Evolutionary conservation across 2,113 vertebrate genomes (phyloP).

Genomic region (Diphyllodes magnificus): DNA sequence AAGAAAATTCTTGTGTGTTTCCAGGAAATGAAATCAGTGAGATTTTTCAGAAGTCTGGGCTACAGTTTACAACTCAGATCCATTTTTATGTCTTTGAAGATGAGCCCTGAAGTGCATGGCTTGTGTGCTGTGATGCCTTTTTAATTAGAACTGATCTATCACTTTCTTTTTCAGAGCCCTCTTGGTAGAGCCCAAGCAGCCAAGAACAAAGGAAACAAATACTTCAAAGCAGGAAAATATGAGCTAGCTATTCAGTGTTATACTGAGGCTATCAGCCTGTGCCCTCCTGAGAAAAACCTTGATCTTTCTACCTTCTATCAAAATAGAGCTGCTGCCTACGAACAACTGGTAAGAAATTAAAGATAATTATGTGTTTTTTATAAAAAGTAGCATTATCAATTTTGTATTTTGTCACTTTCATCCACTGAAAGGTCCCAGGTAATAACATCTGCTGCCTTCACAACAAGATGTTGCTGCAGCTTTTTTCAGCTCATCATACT

Average conservation of each 20-base stretch:
- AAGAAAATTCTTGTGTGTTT: not conserved
- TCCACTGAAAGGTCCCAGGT: not conserved
- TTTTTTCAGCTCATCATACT: not conserved
- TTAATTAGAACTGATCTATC: not conserved
- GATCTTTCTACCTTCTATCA: slow-evolving; percentile 98
- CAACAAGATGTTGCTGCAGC: not conserved
- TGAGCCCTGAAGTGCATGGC: not conserved
- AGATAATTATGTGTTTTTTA: not conserved
- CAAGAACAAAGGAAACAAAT: slow-evolving; percentile 99
- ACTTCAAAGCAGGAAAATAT: slow-evolving; percentile 95
- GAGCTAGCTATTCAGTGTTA: slow-evolving; percentile 98
- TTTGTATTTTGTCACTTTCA: not conserved
- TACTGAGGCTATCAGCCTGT: slow-evolving; percentile 91
- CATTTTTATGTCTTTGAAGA: not conserved
- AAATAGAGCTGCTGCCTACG: slow-evolving; percentile 96
- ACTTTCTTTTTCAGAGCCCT: slow-evolving; percentile 78
- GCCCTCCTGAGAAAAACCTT: slow-evolving; percentile 87
- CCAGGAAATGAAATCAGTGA: not conserved
- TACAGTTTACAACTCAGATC: not conserved
- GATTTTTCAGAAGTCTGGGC: not conserved
- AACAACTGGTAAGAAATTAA: slow-evolving; percentile 85
- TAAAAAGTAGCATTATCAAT: not conserved
- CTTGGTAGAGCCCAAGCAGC: slow-evolving; percentile 92
- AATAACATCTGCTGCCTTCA: not conserved
- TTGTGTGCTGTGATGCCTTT: not conserved